Percentiles rank a stretch among this genome's conserved stretches.
Conservation (phyloP, 30 jellyfish, hydroid and myxozoan genomes). For the Chironex yamaguchii region DNA sequence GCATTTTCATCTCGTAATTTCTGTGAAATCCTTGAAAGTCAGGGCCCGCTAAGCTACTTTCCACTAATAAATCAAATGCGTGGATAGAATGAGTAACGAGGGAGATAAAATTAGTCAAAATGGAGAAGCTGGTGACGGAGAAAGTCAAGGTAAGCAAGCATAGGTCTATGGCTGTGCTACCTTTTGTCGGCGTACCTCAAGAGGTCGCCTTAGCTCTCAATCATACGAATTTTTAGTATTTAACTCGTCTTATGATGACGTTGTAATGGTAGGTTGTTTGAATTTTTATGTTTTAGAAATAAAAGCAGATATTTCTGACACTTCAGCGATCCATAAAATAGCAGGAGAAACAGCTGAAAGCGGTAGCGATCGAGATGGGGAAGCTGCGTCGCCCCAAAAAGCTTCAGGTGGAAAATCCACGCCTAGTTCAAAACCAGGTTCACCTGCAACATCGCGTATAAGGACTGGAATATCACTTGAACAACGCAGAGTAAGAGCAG, state of each 20-base stretch:
- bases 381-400: background rate
- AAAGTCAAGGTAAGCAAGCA: background rate
- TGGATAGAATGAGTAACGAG: background rate
- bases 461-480: background rate
- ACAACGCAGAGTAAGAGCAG: conserved; percentile 71
- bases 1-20: background rate
- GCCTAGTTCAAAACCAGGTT: background rate
- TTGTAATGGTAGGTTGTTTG: too few species aligned
- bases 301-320: too few species aligned
- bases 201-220: too few species aligned
- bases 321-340: too few species aligned
- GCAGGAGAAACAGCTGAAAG: too few species aligned
- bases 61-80: background rate
- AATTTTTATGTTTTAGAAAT: too few species aligned
- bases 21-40: background rate
- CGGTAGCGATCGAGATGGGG: too few species aligned
- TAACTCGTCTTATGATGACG: too few species aligned
- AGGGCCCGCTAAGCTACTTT: background rate
- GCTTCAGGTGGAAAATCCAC: background rate
- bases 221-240: too few species aligned
- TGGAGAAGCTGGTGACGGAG: background rate
- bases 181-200: too few species aligned
- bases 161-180: too few species aligned
- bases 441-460: background rate
- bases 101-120: background rate